Evolutionary conservation across 2,113 vertebrate genomes (phyloP).

Genomic region (Engraulis encrasicolus): DNA sequence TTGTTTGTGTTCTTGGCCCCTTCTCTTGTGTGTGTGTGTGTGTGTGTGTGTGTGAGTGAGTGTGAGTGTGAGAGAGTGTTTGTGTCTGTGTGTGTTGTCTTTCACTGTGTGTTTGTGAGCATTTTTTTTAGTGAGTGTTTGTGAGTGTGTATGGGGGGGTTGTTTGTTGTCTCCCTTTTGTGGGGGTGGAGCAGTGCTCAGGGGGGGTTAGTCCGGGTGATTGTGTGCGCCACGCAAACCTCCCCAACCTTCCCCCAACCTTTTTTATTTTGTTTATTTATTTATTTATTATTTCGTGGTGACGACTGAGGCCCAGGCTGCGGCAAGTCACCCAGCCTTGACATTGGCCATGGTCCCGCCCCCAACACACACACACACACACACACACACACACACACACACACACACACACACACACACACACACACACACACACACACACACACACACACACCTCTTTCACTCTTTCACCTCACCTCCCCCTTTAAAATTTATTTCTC

Average conservation of each 20-base stretch:
- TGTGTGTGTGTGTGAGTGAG: not conserved
- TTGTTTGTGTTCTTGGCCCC: not conserved
- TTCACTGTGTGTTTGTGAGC: constrained; percentile 16
- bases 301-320: constrained; percentile 45
- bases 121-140: constrained; percentile 6
- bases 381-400: not conserved
- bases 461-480: no score
- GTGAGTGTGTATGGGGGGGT: constrained; percentile 25
- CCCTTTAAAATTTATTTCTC: not conserved
- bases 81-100: not conserved
- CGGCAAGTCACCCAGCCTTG: constrained; percentile 48
- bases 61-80: not conserved
- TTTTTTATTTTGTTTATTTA: no score
- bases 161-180: not conserved
- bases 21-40: not conserved
- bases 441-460: not conserved
- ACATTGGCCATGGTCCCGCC: constrained; percentile 51
- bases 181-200: constrained; percentile 6
- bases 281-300: constrained; percentile 30
- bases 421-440: not conserved
- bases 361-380: not conserved
- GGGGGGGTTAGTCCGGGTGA: constrained; percentile 37
- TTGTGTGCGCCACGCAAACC: constrained; percentile 25
- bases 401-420: not conserved
- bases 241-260: no score